Evolutionary conservation across 2,888 invertebrate species (phyloP).

Genomic region (Palloptera scutellata): DNA sequence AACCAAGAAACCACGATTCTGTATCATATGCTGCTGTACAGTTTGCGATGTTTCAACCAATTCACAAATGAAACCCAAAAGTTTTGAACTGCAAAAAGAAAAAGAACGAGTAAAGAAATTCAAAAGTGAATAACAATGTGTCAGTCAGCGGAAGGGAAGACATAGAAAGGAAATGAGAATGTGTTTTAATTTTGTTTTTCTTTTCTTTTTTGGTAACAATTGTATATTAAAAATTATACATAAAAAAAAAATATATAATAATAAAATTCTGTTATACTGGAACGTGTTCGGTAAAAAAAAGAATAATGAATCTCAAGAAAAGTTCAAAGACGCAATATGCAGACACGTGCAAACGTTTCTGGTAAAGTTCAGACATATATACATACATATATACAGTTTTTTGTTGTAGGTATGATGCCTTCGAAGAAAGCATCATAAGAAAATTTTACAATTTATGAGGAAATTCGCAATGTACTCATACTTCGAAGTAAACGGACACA

Average conservation of each 20-base stretch:
- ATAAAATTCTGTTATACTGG: no score
- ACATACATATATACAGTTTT: no score
- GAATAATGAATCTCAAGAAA: no score
- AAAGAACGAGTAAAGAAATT: neutral
- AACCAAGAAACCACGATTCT: slow-evolving; percentile 97
- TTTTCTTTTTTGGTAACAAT: neutral
- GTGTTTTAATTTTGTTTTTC: neutral
- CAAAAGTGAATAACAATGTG: neutral
- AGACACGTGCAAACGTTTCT: neutral
- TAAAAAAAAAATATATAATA: no score
- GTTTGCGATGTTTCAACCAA: slow-evolving; percentile 96
- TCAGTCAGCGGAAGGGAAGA: neutral
- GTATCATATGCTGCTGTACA: slow-evolving; percentile 99
- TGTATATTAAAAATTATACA: no score
- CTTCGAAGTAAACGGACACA: neutral
- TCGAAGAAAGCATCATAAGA: neutral
- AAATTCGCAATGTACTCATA: neutral
- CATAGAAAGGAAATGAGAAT: neutral
- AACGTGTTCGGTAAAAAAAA: no score
- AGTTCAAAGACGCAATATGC: no score
- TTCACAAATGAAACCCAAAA: slow-evolving; percentile 96
- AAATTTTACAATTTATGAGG: slow-evolving; percentile 18
- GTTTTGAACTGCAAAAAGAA: slow-evolving; percentile 77
- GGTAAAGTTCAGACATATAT: neutral
- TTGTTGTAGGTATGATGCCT: no score